Base-by-base conservation (phyloP, 2,113 vertebrate genomes). In the Saimiri boliviensis region DNA sequence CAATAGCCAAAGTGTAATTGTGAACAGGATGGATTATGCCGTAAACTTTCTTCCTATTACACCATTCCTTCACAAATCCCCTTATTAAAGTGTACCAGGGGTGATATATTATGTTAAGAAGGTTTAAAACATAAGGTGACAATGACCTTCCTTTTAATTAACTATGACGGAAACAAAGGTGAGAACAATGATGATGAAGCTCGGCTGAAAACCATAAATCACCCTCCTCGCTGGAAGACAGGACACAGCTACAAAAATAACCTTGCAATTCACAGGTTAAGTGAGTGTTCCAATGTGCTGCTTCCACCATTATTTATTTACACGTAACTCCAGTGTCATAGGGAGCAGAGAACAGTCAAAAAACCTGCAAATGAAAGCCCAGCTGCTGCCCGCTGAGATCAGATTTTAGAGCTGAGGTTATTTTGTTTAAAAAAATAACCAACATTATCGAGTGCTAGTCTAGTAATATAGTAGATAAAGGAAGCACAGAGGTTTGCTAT, bases 81-180 rank as follows among this genome's bases (percentile, higher is more conserved):
- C 98, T 99, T 99, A 99, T 99, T 99, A 99, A 99, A 99, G 98
- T 88, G 47, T 98, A 98, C 98, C 95, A 79, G 96, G 98, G 86
- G 99, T 99, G 99, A 99, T 99, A 99, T 99, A 99, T 99, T 99
- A 99, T 99, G 99, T 99, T 99, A 99, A 99, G 99, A 98, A 99
- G 99, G 98, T 98, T 98, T 99, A 99, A 99, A 99, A 98, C 98
- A 98, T 99, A 99, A 99, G 99, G 99, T 99, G 99, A 99, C 99
- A 99, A 99, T 99, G 99, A 99, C 99, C 99, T 99, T 99, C 99
- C 98, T 98, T 99, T 99, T 99, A 99, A 99, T 99, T 99, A 99
- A 99, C 99, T 99, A 99, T 99, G 99, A 99, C 99, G 99, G 99
- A 99, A 99, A 99, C 99, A 99, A 99, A 99, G 99, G 99, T 99